phyloP scores from a whole-genome alignment of 2,113 vertebrate genomes.

The Serinus canaria region DNA sequence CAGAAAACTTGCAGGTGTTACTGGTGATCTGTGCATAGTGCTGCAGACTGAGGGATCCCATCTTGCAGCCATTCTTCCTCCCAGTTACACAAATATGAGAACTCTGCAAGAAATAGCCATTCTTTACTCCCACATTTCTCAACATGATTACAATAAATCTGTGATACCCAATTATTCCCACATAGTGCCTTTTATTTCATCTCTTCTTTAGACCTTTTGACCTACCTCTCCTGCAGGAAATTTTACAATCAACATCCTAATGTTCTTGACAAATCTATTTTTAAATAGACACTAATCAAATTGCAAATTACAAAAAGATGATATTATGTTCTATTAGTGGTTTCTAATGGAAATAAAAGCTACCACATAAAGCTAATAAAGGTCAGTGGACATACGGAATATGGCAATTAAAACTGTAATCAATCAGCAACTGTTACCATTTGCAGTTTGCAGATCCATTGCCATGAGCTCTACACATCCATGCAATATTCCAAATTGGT shows the following conservation, averaged over 20 bases:
- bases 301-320: slow-evolving; percentile 7
- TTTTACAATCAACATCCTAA: slow-evolving; percentile 11
- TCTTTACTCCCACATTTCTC: not conserved
- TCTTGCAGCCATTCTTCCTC: not conserved
- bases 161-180: not conserved
- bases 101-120: not conserved
- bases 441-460: not conserved
- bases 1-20: rapidly evolving
- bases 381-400: not conserved
- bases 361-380: not conserved
- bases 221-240: slow-evolving; percentile 4
- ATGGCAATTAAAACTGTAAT: not conserved
- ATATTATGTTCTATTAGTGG: not conserved
- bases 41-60: not conserved
- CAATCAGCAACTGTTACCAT: not conserved
- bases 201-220: slow-evolving; percentile 18
- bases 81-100: not conserved
- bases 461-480: not conserved
- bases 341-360: slow-evolving; percentile 36
- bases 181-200: not conserved
- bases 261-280: slow-evolving; percentile 5
- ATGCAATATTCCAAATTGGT: not conserved
- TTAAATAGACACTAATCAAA: slow-evolving; percentile 40
- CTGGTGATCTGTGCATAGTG: not conserved
- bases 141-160: not conserved